phyloP scores from a whole-genome alignment of 2,113 vertebrate species.

The Synchiropus splendidus region DNA sequence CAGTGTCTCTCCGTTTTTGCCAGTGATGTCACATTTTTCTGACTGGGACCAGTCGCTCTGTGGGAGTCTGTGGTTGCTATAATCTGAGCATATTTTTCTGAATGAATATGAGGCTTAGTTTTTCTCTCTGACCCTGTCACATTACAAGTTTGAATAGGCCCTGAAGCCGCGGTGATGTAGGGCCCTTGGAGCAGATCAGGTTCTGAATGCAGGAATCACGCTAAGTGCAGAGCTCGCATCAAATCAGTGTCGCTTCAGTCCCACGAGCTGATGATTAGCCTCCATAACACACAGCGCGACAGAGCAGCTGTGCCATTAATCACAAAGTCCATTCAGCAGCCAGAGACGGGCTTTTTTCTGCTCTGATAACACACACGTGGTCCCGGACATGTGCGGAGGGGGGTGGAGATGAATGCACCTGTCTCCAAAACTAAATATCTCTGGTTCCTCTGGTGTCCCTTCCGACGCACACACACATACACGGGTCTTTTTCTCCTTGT shows the following conservation, averaged over 20 bases:
- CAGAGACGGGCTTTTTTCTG: constrained; percentile 20
- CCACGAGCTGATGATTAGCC: constrained; percentile 43
- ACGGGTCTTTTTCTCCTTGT: constrained; percentile 15
- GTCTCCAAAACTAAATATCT: constrained; percentile 71
- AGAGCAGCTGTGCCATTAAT: constrained; percentile 62
- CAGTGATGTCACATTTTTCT: no score
- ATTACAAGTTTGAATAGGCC: no score
- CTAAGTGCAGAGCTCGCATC: constrained; percentile 30
- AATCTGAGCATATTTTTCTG: no score
- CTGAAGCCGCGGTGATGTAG: neutral
- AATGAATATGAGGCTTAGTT: no score
- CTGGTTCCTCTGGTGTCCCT: constrained; percentile 45
- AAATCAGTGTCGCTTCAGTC: constrained; percentile 38
- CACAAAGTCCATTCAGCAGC: constrained; percentile 50
- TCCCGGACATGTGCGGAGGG: constrained; percentile 52
- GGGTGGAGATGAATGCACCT: constrained; percentile 71
- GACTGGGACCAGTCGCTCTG: no score
- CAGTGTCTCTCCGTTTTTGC: no score
- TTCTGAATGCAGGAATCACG: constrained; percentile 23
- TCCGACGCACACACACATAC: constrained; percentile 2
- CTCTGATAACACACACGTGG: constrained; percentile 51
- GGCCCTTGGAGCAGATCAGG: neutral
- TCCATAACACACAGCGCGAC: constrained; percentile 27
- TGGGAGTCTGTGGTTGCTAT: no score
- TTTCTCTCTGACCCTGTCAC: no score